Evolutionary conservation across 1,140 invertebrate genomes (phyloP), one percentile per base, ranked within the genome.

Genomic region (Cotesia glomerata): DNA sequence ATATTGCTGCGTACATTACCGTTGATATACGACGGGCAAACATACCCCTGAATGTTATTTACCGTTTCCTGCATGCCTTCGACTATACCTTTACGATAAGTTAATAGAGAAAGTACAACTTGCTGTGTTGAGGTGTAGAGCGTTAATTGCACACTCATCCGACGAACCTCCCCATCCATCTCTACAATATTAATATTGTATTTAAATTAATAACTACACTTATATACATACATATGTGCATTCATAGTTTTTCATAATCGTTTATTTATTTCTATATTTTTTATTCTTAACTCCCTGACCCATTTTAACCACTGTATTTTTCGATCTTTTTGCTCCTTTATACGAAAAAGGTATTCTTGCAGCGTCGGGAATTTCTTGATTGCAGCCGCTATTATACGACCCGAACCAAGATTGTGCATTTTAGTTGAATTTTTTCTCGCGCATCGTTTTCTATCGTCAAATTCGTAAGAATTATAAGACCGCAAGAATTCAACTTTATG

Each of bases 21-120:
- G 69, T 63, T 77, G 77, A 78, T 78, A 78, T 76, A 79, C 73
- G 71, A 74, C 70, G 64, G 62, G 52, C 76, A 80, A 81, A 77
- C 71, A 76, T 70, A 77, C 74, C 65, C 74, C 73, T 74, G 75
- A 80, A 80, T 74, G 77, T 80, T 80, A 81, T 80, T 80, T 80
- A 81, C 75, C 71, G 68, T 66, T 75, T 76, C 63, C 69, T 75
- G 64, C 52, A 61, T 66, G 67, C 62, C 65, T 72, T 67, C 58
- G 56, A 14, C 61, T 69, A 73, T 71, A 69, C 52, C 59, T 51
- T 69, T 35, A 39, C 79, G 80, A 82, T 82, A 82, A 82, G 79
- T 82, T 82, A 78, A 81, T 81, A 79, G 77, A 76, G 66, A 79
- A 54, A 72, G 73, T 72, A 62, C 61, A 64, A 69, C 9, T 75